Evolutionary conservation across 2,113 vertebrate species (phyloP), one percentile per base, ranked within the genome.

Genomic region (Callipepla squamata): DNA sequence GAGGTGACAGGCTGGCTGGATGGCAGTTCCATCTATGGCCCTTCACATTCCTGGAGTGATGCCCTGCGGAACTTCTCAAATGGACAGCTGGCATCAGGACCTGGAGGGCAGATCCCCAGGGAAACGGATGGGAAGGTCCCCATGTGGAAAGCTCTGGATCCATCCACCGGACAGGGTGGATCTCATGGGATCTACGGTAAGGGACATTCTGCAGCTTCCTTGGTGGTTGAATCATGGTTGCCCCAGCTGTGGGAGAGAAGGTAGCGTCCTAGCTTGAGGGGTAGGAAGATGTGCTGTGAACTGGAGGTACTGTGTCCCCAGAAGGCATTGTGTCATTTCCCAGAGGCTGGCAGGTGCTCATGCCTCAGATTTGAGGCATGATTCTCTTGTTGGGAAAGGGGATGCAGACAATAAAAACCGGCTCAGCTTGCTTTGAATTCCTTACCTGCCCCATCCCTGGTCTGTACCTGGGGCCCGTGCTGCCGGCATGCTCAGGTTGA

Each of bases 21-120:
- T 14, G 99, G 99, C 77, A 99, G 99, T 97, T 98, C 99, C 94
- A 99, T 99, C 90, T 99, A 99, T 0, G 99, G 99, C n/a, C 97
- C 98, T 2, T 99, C 98, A 1, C 97, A 98, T 48, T 99, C 99
- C 44, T 99, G 98, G 99, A 98, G 98, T 1, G 99, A 99, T 82
- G 98, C 98, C 36, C 96, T 99, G 94, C 98, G 99, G 76, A 98
- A 82, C 70, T 99, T 99, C 97, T 97, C 95, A 0, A 68, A 96
- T 14, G 99, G 99, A 1, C 96, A 92, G 70, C 90, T 99, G 96
- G 96, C 97, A 4, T 96, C 98, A 0, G 98, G 98, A 11, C 62
- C 89, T 4, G 47, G 95, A 18, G 23, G 58, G 19, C 82, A 53
- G 66, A 98, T 99, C 91, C 99, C 99, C 0, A 97, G 80, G 48